A percentile compares a stretch with the other conserved stretches of the same genome.
phyloP scores from a whole-genome alignment of 2,888 invertebrate species.

The Caenorhabditis wallacei region DNA sequence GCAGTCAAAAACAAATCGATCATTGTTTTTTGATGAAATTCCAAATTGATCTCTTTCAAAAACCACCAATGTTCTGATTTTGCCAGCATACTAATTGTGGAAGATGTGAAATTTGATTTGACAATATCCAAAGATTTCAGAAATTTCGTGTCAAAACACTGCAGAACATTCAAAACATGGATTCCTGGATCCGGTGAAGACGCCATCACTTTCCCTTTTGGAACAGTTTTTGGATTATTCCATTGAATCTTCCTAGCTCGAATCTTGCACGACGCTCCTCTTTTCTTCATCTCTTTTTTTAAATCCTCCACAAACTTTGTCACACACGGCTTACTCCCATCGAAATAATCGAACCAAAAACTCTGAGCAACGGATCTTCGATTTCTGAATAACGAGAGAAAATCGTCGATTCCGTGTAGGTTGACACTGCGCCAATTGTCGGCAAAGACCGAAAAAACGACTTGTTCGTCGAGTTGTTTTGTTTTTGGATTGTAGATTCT shows the following conservation, averaged over 20 bases:
- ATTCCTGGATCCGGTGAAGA: conserved; percentile 1
- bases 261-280: conserved; percentile 3
- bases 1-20: conserved; percentile 28
- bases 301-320: conserved; percentile 1
- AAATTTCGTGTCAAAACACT: conserved; percentile 22
- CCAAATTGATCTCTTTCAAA: conserved; percentile 27
- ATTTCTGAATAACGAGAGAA: conserved; percentile 22
- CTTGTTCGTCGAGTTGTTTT: conserved; percentile 30
- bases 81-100: conserved; percentile 17
- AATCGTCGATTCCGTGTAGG: conserved; percentile 24
- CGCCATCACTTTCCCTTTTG: neutral
- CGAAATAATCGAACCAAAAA: conserved; percentile 31
- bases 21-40: conserved; percentile 23
- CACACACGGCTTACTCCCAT: conserved; percentile 28
- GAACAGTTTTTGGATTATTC: conserved; percentile 2
- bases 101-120: conserved; percentile 25
- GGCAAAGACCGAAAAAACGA: conserved; percentile 22
- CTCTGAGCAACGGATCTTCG: conserved; percentile 14
- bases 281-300: conserved; percentile 16
- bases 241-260: conserved; percentile 30
- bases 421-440: conserved; percentile 27
- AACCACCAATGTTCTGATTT: conserved; percentile 25
- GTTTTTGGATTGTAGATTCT: conserved; percentile 27
- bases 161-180: conserved; percentile 5
- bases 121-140: conserved; percentile 22